A percentile compares a stretch with the other conserved stretches of the same genome.
phyloP scores from a whole-genome alignment of 1,140 invertebrate species.

The Marisa cornuarietis region DNA sequence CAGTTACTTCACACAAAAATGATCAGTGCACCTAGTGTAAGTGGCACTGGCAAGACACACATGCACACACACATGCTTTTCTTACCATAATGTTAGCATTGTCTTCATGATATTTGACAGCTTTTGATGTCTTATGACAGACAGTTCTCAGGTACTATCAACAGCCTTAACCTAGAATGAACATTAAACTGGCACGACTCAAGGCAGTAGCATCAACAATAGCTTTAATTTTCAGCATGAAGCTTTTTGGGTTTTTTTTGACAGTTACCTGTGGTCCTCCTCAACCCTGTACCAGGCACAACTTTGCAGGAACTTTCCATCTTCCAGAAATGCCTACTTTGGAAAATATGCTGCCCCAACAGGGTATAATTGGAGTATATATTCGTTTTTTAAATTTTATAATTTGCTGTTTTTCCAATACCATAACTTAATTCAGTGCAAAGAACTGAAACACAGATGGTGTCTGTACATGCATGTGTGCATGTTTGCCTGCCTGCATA shows the following conservation, averaged over 20 bases:
- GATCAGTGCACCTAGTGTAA: too few relatives aligned
- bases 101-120: too few relatives aligned
- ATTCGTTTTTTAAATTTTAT: too few relatives aligned
- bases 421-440: too few relatives aligned
- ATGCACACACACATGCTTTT: too few relatives aligned
- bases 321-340: conserved; percentile 65
- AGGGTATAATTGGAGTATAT: conserved; percentile 41
- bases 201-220: neutral
- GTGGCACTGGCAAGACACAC: too few relatives aligned
- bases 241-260: conserved; percentile 14
- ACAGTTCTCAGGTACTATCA: neutral
- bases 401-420: too few relatives aligned
- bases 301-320: conserved; percentile 53
- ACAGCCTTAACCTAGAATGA: neutral
- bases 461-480: too few relatives aligned
- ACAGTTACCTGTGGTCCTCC: conserved; percentile 54
- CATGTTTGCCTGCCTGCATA: too few relatives aligned
- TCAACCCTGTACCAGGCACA: conserved; percentile 60
- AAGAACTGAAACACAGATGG: too few relatives aligned
- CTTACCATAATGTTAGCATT: too few relatives aligned
- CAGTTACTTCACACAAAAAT: neutral
- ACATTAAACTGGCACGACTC: neutral
- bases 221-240: neutral
- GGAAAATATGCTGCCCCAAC: conserved; percentile 58
- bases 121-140: too few relatives aligned